Evolutionary conservation across 2,113 vertebrate genomes (phyloP).

Genomic region (Psammodynastes pulverulentus): DNA sequence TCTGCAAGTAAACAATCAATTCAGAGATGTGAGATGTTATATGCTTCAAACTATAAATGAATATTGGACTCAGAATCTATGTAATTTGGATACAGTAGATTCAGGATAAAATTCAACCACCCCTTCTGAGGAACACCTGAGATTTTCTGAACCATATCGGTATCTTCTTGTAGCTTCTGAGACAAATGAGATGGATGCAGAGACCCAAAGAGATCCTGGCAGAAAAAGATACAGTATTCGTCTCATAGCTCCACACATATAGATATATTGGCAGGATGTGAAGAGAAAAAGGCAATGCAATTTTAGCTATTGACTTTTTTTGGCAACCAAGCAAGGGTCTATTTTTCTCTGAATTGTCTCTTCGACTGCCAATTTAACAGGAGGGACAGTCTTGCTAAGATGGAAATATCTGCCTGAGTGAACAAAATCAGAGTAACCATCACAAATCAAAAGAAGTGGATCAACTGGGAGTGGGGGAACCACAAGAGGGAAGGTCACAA

Average conservation of each 20-base stretch:
- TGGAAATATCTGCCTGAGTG: background rate
- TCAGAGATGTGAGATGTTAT: background rate
- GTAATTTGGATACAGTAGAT: background rate
- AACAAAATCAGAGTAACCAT: background rate
- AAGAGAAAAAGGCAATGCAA: background rate
- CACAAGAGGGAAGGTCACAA: background rate
- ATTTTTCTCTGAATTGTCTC: background rate
- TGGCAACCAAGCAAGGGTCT: background rate
- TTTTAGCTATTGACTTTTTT: background rate
- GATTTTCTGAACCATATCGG: background rate
- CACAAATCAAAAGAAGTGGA: too few species aligned
- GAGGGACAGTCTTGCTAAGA: background rate
- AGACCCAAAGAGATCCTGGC: background rate
- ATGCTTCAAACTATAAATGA: background rate
- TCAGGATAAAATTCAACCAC: background rate
- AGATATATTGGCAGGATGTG: background rate
- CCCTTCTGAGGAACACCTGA: background rate
- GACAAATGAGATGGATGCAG: background rate
- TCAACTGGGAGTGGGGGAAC: background rate
- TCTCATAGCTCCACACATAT: background rate
- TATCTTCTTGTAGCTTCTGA: background rate
- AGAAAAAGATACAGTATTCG: background rate
- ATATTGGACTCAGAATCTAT: background rate
- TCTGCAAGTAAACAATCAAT: background rate
- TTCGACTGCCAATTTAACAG: background rate